Percentiles rank a stretch among this genome's conserved stretches.
phyloP scores from a whole-genome alignment of 2,797 vertebrate genomes.

The Huso huso region DNA sequence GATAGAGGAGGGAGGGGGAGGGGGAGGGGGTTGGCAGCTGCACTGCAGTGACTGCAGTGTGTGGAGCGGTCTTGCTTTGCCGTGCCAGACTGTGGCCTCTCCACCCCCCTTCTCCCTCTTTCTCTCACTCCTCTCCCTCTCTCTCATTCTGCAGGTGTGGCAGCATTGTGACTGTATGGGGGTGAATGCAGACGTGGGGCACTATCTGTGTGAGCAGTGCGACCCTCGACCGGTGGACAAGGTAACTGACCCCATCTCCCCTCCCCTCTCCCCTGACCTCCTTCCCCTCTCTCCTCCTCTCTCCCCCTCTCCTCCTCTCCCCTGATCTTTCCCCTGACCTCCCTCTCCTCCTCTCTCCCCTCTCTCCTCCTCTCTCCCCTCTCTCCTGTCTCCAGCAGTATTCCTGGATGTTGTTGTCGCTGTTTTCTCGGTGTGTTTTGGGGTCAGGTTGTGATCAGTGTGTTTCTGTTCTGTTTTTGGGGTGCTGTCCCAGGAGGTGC shows the following conservation, averaged over 20 bases:
- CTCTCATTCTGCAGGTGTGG: constrained; percentile 73
- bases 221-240: constrained; percentile 80
- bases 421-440: too few relatives aligned
- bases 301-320: background rate
- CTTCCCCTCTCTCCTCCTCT: background rate
- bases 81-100: too few relatives aligned
- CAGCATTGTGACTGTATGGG: constrained; percentile 98
- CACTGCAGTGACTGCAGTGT: background rate
- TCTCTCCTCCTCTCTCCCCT: too few relatives aligned
- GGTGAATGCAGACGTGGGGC: constrained; percentile 84
- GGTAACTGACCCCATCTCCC: constrained; percentile 49
- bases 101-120: too few relatives aligned
- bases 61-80: too few relatives aligned
- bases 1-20: too few relatives aligned
- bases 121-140: constrained; percentile 4
- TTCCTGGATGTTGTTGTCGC: background rate
- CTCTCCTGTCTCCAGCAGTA: too few relatives aligned
- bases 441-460: background rate
- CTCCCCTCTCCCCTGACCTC: background rate
- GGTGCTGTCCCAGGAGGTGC: constrained; percentile 73
- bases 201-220: constrained; percentile 94
- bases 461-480: constrained; percentile 10
- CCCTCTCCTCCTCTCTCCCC: background rate
- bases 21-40: background rate
- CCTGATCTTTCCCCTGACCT: background rate